Evolutionary conservation across 1,140 invertebrate genomes (phyloP).

Genomic region (Whitmania pigra): DNA sequence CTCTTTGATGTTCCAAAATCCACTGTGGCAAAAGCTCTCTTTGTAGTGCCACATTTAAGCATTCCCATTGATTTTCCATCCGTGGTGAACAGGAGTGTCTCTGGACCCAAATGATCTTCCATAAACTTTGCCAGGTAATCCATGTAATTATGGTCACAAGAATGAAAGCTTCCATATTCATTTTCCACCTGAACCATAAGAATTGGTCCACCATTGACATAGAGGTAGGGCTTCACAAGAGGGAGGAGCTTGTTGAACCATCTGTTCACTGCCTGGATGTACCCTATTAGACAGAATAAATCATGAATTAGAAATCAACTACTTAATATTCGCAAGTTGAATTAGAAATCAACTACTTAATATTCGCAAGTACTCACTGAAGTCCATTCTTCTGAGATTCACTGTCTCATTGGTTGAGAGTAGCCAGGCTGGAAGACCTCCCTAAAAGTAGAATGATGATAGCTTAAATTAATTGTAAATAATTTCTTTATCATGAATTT

Average conservation of each 20-base stretch:
- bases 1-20: conserved; percentile 32
- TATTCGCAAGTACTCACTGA: conserved; percentile 28
- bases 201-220: conserved; percentile 64
- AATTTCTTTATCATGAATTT: too few species aligned
- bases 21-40: conserved; percentile 34
- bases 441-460: conserved; percentile 46
- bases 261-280: conserved; percentile 49
- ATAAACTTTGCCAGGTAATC: conserved; percentile 49
- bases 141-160: conserved; percentile 53
- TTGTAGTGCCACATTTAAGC: conserved; percentile 36
- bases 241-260: conserved; percentile 53
- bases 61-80: conserved; percentile 32
- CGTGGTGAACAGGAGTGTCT: conserved; percentile 68
- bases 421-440: conserved; percentile 72
- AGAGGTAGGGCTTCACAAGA: conserved; percentile 49
- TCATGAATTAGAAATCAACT: neutral
- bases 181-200: conserved; percentile 81
- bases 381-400: conserved; percentile 45
- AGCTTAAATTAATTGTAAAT: neutral
- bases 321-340: neutral
- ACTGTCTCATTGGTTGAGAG: conserved; percentile 57
- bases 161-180: conserved; percentile 70
- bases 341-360: too few species aligned
- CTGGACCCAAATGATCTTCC: conserved; percentile 48
- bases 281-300: conserved; percentile 36